Percentiles rank a stretch among this genome's conserved stretches.
These are phyloP conservation scores for Phocoena phocoena DNA, from an alignment of 2,113 vertebrate species.

Conservation along the genomic window DNA sequence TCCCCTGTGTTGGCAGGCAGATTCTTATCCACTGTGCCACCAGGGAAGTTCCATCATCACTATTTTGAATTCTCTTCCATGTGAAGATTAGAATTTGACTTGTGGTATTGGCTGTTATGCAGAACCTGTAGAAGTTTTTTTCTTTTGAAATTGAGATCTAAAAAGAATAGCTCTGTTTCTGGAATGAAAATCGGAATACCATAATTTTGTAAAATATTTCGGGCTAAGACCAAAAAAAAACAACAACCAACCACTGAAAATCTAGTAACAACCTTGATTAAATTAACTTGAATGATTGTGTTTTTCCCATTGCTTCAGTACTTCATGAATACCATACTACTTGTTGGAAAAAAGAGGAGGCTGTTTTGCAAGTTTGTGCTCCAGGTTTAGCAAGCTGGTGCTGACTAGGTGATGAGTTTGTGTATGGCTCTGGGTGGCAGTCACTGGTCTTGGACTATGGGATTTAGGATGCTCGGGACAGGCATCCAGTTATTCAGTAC, in stretches of 20 bases:
- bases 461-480: not conserved
- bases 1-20: too few species aligned
- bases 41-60: not conserved
- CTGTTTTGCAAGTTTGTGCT: not conserved
- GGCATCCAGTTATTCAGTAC: not conserved
- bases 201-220: conserved; percentile 27
- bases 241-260: not conserved
- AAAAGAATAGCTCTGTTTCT: conserved; percentile 12
- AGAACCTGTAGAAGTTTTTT: not conserved
- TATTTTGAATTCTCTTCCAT: not conserved
- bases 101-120: not conserved
- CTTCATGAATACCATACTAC: not conserved
- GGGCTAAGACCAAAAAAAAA: not conserved
- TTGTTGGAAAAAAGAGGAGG: not conserved
- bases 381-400: not conserved
- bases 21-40: too few species aligned
- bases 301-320: not conserved
- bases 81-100: not conserved
- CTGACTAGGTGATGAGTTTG: not conserved
- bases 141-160: conserved; percentile 8
- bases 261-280: not conserved
- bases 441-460: not conserved
- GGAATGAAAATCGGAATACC: not conserved
- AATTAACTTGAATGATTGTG: not conserved
- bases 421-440: not conserved